Conservation (phyloP, 2,113 vertebrate genomes). For the Actenoides lindsayi region DNA sequence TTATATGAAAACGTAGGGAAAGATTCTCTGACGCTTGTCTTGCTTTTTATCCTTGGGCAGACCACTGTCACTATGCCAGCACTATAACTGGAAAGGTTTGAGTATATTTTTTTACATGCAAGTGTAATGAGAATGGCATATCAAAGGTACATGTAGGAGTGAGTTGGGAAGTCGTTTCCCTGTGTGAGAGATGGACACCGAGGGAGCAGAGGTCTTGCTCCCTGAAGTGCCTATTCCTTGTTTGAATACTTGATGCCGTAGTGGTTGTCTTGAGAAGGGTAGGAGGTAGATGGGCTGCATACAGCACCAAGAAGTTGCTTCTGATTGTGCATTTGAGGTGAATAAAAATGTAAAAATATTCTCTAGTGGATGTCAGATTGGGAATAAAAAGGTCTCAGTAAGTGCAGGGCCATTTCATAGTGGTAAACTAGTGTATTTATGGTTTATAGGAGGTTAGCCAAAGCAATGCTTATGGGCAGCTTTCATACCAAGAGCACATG, state of each 20-base stretch:
- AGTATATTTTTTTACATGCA: not conserved
- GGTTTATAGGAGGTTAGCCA: not conserved
- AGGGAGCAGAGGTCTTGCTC: not conserved
- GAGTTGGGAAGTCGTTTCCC: not conserved
- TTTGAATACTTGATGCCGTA: not conserved
- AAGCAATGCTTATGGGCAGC: not conserved
- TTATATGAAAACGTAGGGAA: not conserved
- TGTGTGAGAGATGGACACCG: not conserved
- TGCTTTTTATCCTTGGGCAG: not conserved
- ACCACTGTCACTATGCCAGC: fast-evolving
- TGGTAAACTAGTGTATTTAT: not conserved
- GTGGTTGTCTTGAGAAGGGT: not conserved
- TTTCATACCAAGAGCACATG: not conserved
- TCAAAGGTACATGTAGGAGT: not conserved
- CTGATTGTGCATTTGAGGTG: not conserved
- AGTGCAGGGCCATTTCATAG: not conserved
- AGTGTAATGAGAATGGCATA: not conserved
- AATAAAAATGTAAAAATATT: not conserved
- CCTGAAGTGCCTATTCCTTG: not conserved
- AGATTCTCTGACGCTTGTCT: not conserved
- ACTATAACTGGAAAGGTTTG: not conserved
- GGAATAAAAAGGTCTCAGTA: not conserved
- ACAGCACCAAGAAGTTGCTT: not conserved
- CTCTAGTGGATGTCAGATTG: not conserved
- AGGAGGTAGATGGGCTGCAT: not conserved